Evolutionary conservation across 30 jellyfish, hydroid and myxozoan genomes (phyloP).

Genomic region (Pelagia noctiluca): DNA sequence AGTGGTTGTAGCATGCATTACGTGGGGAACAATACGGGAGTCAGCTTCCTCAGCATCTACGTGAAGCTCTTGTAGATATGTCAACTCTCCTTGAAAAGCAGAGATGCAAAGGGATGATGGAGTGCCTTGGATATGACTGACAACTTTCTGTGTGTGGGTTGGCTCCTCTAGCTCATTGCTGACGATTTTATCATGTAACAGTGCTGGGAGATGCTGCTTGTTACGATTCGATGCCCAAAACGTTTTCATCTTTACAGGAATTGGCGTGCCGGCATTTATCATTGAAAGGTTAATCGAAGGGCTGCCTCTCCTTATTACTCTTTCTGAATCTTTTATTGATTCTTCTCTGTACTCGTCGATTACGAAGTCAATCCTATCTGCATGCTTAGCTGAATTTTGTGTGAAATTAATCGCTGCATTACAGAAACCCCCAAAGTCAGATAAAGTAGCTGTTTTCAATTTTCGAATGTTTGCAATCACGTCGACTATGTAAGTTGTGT

Average conservation of each 20-base stretch:
- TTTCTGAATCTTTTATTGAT: conserved; percentile 11
- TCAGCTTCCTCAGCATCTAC: conserved; percentile 35
- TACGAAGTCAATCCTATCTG: conserved; percentile 13
- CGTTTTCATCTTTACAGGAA: conserved; percentile 17
- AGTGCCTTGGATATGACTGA: conserved; percentile 18
- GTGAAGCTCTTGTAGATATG: conserved; percentile 15
- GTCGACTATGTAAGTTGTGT: conserved; percentile 26
- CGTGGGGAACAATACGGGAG: conserved; percentile 44
- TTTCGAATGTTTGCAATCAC: conserved; percentile 9
- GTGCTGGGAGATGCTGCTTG: conserved; percentile 19
- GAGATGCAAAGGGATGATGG: neutral
- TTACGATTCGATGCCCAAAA: conserved; percentile 9
- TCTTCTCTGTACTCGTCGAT: neutral
- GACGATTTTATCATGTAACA: neutral
- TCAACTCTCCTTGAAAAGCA: conserved; percentile 3
- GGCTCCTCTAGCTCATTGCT: neutral
- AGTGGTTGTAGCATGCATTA: conserved; percentile 22
- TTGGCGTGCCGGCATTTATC: conserved; percentile 12
- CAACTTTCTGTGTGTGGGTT: conserved; percentile 37
- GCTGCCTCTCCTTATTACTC: neutral
- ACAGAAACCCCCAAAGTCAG: conserved; percentile 13
- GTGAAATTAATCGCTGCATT: neutral
- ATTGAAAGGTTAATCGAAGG: conserved; percentile 2
- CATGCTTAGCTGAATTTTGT: neutral
- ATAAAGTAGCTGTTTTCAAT: neutral